Percentiles rank a stretch among this genome's conserved stretches.
phyloP scores from a whole-genome alignment of 2,113 vertebrate species.

The Saccopteryx bilineata region DNA sequence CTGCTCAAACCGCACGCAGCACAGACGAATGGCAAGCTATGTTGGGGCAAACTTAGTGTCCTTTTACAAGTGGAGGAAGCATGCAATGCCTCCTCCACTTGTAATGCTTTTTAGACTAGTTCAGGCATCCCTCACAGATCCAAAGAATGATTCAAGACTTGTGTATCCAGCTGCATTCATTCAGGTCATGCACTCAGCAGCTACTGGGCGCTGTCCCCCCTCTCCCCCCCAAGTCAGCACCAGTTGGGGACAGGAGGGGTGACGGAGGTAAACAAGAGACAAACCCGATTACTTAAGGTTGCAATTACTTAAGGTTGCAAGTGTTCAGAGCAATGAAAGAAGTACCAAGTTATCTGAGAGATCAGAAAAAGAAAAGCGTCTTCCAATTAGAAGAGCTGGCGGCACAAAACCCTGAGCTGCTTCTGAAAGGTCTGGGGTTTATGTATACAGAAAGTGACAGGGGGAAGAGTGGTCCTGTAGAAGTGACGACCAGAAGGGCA shows the following conservation, averaged over 20 bases:
- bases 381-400: background rate
- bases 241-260: no score
- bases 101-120: no score
- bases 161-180: fast-evolving
- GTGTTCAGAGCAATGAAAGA: background rate
- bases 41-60: background rate
- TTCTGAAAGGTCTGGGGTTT: background rate
- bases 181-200: background rate
- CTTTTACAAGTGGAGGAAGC: background rate
- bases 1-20: background rate
- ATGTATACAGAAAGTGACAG: fast-evolving
- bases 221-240: background rate
- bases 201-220: fast-evolving
- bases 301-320: background rate
- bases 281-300: background rate
- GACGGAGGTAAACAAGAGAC: background rate
- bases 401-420: background rate
- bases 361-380: background rate
- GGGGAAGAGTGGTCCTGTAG: background rate
- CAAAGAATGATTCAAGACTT: background rate
- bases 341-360: fast-evolving
- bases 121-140: background rate
- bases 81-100: no score
- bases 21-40: fast-evolving
- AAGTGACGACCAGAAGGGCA: background rate